Evolutionary conservation across 2,797 vertebrate genomes (phyloP), one percentile per base, ranked within the genome.

Genomic region (Pogonophryne albipinna): DNA sequence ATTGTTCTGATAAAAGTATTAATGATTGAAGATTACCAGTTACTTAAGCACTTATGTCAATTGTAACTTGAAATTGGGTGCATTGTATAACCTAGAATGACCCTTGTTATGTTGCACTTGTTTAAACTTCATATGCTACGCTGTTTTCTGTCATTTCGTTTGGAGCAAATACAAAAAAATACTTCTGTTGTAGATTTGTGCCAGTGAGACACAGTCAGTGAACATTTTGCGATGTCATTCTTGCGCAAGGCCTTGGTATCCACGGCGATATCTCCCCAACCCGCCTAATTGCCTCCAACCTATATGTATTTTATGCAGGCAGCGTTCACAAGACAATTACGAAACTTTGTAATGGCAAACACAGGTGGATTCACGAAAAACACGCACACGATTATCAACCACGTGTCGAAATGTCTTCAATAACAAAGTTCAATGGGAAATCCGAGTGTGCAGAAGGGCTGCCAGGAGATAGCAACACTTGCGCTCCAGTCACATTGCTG

Each of bases 401-500:
- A 47, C 16, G 34, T 17, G 46, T n/a, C 12, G 9, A 13, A 62
- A 27, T 20, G 20, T 67, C 4, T 34, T 8, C 23, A 15, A 50
- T 23, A 50, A 55, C 47, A 80, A 66, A 78, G 60, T 76, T 71
- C 1, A 80, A 77, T 20, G 8, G n/a, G 68, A 49, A 78, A 77
- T 45, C 34, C 1, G 41, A 58, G 42, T 7, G 23, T 66, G 78
- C 72, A 56, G 42, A 50, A 45, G 51, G 53, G 55, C 57, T 64
- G 62, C 62, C 44, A 15, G 57, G 45, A 55, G 72, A 78, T 19
- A 66, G 64, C 64, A 71, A 69, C 85, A 83, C 83, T 84, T 71
- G 78, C 44, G 71, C 79, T 69, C 50, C 62, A 75, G 84, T 82
- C 87, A 85, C 87, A 85, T 84, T 79, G 71, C 74, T 71, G 59